Base-by-base conservation (phyloP, 2,888 invertebrate genomes). In the Resseliella maxima region DNA sequence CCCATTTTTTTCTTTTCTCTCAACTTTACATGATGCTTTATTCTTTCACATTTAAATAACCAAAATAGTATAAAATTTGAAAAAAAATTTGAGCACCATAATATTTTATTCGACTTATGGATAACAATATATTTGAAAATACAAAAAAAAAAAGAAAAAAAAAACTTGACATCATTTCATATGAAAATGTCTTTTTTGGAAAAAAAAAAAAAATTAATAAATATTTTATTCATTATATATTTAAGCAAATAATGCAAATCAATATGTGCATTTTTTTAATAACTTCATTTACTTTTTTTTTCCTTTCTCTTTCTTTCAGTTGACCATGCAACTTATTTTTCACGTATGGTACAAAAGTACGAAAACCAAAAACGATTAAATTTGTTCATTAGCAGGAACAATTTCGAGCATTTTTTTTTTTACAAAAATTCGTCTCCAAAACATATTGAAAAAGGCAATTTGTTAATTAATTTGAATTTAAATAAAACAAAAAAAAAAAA, bases 81-180 rank as follows among this genome's bases (percentile, higher is more conserved):
- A 72, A 5, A 72, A 31, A 12, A 12, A 0, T 15, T 72, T 72
- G 72, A 72, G 72, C 72, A 72, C 72, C 72, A 72, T 72, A 31
- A 31, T 72, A 72, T 72, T 72, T 72, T 72, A 72, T 72, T 72
- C 72, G 72, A 31, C 31, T 72, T 72, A 31, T 27, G 59, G 46
- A 59, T 59, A 24, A 24, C 24, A 24, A 59, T 24, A 31, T 72
- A 72, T 18, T 5, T 31, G 31, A 72, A 31, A 15, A 31, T 31
- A 72, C 72, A 72, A 72, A 72, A 31, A 50, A 18, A 15, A 3
- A 41, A 41, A 41, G 41, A 41, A 8, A 41, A 5, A 41, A 41
- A 41, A 41, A 59, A 6, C 24, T 59, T 59, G 59, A 59, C 59
- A 59, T 50, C 21, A 12, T 72, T 72, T 31, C 72, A 72, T 72